A percentile compares a stretch with the other conserved stretches of the same genome.
Evolutionary conservation across 2,113 vertebrate genomes (phyloP).

Genomic region (Lanius ludovicianus): DNA sequence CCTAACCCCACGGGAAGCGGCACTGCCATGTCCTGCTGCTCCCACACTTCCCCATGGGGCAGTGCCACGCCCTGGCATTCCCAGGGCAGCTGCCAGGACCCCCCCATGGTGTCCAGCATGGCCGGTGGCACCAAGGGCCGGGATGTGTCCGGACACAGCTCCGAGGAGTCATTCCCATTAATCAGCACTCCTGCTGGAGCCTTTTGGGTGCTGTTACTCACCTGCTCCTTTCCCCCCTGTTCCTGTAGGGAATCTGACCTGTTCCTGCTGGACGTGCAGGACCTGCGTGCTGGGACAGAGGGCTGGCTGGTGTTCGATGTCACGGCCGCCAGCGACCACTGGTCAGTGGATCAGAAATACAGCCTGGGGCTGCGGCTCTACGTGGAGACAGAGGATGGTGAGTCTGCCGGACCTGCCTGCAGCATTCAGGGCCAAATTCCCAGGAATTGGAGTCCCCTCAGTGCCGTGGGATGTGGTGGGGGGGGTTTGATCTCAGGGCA

Average conservation of each 20-base stretch:
- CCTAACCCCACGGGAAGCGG: background rate
- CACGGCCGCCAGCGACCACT: constrained; percentile 88
- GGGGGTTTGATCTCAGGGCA: accelerated
- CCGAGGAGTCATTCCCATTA: background rate
- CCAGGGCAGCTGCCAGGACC: background rate
- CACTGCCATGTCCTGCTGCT: accelerated
- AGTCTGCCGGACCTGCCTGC: background rate
- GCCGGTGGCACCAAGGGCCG: accelerated
- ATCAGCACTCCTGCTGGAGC: accelerated
- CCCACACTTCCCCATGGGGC: background rate
- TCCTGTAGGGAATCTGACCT: constrained; percentile 87
- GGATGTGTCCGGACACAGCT: background rate
- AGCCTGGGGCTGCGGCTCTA: constrained; percentile 90
- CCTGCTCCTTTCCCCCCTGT: background rate
- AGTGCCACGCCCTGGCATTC: background rate
- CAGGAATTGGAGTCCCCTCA: accelerated
- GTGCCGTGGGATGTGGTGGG: accelerated
- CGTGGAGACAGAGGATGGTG: constrained; percentile 91
- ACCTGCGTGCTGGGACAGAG: constrained; percentile 83
- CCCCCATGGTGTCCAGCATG: background rate
- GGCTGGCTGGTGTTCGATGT: constrained; percentile 95
- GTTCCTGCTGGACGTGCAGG: constrained; percentile 91
- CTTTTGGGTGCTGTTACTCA: background rate
- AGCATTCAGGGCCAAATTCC: accelerated
- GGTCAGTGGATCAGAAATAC: constrained; percentile 82